Conservation (phyloP, 2,888 invertebrate species). For the Cephonodes hylas region DNA sequence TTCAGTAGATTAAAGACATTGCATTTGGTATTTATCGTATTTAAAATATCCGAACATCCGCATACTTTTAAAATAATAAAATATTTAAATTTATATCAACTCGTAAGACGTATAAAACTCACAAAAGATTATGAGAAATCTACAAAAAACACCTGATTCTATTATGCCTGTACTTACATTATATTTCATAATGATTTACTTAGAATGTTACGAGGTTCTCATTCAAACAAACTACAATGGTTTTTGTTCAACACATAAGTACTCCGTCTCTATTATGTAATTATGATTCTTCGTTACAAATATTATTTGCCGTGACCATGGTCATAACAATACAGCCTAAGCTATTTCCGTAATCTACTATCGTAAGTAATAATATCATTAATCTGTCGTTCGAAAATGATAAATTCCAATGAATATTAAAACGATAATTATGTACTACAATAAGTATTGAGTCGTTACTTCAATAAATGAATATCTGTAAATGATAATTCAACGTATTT, state of each 20-base stretch:
- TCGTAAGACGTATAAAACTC: neutral
- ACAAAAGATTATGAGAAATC: neutral
- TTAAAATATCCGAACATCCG: neutral
- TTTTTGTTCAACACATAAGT: neutral
- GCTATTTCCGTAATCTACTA: neutral
- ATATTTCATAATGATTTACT: neutral
- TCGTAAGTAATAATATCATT: neutral
- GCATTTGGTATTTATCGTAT: neutral
- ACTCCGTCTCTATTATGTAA: neutral
- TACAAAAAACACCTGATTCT: neutral
- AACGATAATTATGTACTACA: neutral
- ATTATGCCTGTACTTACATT: neutral
- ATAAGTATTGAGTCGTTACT: neutral
- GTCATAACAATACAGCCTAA: conserved; percentile 1
- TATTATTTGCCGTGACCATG: conserved; percentile 14
- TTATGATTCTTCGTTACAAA: neutral
- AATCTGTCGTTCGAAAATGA: neutral
- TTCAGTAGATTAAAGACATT: neutral
- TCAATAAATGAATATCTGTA: neutral
- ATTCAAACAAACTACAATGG: neutral
- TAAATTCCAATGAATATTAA: neutral
- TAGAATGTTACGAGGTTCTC: neutral
- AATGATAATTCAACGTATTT: neutral
- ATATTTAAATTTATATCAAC: neutral
- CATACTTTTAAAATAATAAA: neutral